Evolutionary conservation across 2,113 vertebrate species (phyloP).

Genomic region (Carassius auratus): DNA sequence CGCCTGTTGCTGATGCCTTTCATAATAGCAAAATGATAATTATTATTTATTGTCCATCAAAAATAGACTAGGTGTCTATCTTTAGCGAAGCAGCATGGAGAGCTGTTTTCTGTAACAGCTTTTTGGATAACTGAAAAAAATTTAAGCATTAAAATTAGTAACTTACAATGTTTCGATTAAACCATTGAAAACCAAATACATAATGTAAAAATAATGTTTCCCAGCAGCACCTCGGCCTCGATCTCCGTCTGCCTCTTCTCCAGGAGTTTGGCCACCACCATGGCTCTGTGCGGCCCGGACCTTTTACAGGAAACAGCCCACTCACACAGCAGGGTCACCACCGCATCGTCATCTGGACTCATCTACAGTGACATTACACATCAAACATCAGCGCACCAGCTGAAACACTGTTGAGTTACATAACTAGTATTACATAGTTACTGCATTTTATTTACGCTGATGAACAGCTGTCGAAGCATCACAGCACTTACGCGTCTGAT

Average conservation of each 20-base stretch:
- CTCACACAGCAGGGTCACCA: slow-evolving; percentile 95
- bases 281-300: slow-evolving; percentile 93
- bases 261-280: slow-evolving; percentile 97
- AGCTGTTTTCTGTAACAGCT: too few species aligned
- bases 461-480: background rate
- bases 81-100: too few species aligned
- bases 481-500: background rate
- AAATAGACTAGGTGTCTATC: too few species aligned
- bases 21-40: too few species aligned
- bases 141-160: too few species aligned
- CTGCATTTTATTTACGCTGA: background rate
- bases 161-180: too few species aligned
- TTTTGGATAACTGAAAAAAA: too few species aligned
- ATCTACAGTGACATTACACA: slow-evolving; percentile 76
- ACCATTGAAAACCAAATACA: background rate
- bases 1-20: too few species aligned
- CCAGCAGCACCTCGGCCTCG: slow-evolving; percentile 85
- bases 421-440: background rate
- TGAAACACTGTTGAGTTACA: background rate
- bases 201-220: background rate
- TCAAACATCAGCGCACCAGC: background rate
- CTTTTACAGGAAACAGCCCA: slow-evolving; percentile 99
- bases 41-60: too few species aligned
- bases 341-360: slow-evolving; percentile 93
- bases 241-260: slow-evolving; percentile 98